A percentile compares a stretch with the other conserved stretches of the same genome.
Evolutionary conservation across 1,140 invertebrate genomes (phyloP).

Genomic region (Euborellia annulipes): DNA sequence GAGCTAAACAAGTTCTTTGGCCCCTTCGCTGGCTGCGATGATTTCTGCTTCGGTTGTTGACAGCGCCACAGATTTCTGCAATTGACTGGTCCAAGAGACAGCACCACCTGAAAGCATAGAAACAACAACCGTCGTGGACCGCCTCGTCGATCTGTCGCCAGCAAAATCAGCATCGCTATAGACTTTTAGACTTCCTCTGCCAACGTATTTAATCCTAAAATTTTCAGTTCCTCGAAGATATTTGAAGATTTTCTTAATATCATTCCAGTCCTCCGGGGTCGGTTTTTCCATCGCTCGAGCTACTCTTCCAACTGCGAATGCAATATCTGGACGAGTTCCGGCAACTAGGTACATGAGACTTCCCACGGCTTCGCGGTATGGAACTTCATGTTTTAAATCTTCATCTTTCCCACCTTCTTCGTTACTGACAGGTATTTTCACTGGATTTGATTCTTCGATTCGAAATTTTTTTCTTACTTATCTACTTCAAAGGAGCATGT

Average conservation of each 20-base stretch:
- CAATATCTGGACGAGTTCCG: slow-evolving; percentile 23
- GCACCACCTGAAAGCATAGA: slow-evolving; percentile 17
- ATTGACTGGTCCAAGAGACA: slow-evolving; percentile 23
- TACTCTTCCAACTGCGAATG: slow-evolving; percentile 20
- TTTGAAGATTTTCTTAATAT: slow-evolving; percentile 22
- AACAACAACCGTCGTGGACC: slow-evolving; percentile 15
- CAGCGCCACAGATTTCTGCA: slow-evolving; percentile 22
- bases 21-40: slow-evolving; percentile 25
- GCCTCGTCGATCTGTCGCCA: slow-evolving; percentile 3
- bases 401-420: not conserved
- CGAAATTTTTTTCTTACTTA: slow-evolving; percentile 13
- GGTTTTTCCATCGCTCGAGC: slow-evolving; percentile 17
- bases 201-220: not conserved
- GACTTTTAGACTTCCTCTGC: not conserved
- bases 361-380: slow-evolving; percentile 19
- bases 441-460: slow-evolving; percentile 11
- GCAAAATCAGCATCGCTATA: slow-evolving; percentile 16
- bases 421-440: slow-evolving; percentile 11
- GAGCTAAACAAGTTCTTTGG: slow-evolving; percentile 26
- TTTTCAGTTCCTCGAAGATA: slow-evolving; percentile 27
- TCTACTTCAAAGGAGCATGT: no score
- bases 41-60: slow-evolving; percentile 30
- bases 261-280: slow-evolving; percentile 20
- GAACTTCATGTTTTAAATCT: slow-evolving; percentile 1
- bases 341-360: slow-evolving; percentile 23